phyloP scores from a whole-genome alignment of 2,888 invertebrate genomes.

The Volucella inanis region DNA sequence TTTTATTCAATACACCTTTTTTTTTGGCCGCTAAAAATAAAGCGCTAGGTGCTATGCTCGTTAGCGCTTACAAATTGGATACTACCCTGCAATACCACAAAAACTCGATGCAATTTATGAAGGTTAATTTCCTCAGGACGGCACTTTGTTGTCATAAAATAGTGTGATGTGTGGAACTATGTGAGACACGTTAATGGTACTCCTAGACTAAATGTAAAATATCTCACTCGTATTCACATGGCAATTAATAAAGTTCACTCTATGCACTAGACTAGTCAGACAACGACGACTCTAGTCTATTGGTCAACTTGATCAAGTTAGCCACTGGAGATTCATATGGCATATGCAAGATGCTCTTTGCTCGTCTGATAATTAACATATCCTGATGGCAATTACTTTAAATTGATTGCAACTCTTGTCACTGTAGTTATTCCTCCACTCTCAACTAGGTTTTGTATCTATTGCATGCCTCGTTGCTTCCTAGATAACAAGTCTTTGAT shows the following conservation, averaged over 20 bases:
- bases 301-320: conserved; percentile 25
- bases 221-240: conserved; percentile 51
- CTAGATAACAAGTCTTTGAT: conserved; percentile 54
- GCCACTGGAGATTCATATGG: conserved; percentile 23
- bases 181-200: too few relatives aligned
- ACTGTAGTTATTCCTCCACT: conserved; percentile 40
- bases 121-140: too few relatives aligned
- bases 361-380: conserved; percentile 69
- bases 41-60: too few relatives aligned
- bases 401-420: conserved; percentile 74
- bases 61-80: too few relatives aligned
- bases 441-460: conserved; percentile 36
- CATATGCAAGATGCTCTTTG: conserved; percentile 15
- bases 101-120: too few relatives aligned
- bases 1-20: too few relatives aligned
- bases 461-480: conserved; percentile 64
- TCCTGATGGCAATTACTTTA: conserved; percentile 75
- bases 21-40: too few relatives aligned
- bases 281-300: not conserved
- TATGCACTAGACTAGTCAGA: not conserved
- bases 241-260: conserved; percentile 57
- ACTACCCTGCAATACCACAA: too few relatives aligned
- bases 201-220: not conserved
- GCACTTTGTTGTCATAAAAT: too few relatives aligned
- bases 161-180: too few relatives aligned